Percentiles rank a stretch among this genome's conserved stretches.
phyloP scores from a whole-genome alignment of 2,888 invertebrate species.

The Drosophila ezoana region DNA sequence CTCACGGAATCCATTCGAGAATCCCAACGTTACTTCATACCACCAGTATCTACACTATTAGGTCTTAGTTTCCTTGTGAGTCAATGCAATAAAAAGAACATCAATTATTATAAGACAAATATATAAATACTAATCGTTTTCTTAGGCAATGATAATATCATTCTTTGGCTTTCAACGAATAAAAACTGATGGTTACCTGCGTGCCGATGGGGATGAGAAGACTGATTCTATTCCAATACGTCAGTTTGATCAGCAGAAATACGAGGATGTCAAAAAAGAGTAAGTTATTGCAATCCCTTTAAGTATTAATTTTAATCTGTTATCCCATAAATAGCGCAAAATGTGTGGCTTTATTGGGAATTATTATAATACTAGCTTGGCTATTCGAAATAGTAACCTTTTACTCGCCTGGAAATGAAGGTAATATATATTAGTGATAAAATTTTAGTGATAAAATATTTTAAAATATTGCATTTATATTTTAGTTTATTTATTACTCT shows the following conservation, averaged over 20 bases:
- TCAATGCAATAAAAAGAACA: neutral
- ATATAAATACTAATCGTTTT: conserved; percentile 10
- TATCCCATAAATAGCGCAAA: conserved; percentile 72
- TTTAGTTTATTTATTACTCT: conserved; percentile 86
- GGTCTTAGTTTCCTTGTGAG: conserved; percentile 76
- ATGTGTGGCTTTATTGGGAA: conserved; percentile 86
- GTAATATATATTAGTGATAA: conserved; percentile 11
- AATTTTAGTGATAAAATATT: neutral
- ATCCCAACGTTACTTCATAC: conserved; percentile 84
- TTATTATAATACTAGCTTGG: conserved; percentile 90
- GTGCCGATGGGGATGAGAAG: conserved; percentile 40
- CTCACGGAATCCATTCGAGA: conserved; percentile 83
- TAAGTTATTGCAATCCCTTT: conserved; percentile 48
- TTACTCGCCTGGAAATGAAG: conserved; percentile 81
- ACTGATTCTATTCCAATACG: conserved; percentile 4
- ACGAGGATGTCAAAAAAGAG: conserved; percentile 83
- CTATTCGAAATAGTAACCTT: conserved; percentile 89
- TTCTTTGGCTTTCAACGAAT: conserved; percentile 84
- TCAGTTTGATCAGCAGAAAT: conserved; percentile 72
- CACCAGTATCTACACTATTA: conserved; percentile 81
- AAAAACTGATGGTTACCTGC: conserved; percentile 54
- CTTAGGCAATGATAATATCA: conserved; percentile 71
- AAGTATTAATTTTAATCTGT: neutral
- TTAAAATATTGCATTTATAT: conserved; percentile 25
- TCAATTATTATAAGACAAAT: neutral